phyloP scores from a whole-genome alignment of 2,113 vertebrate genomes.

The Menura novaehollandiae region DNA sequence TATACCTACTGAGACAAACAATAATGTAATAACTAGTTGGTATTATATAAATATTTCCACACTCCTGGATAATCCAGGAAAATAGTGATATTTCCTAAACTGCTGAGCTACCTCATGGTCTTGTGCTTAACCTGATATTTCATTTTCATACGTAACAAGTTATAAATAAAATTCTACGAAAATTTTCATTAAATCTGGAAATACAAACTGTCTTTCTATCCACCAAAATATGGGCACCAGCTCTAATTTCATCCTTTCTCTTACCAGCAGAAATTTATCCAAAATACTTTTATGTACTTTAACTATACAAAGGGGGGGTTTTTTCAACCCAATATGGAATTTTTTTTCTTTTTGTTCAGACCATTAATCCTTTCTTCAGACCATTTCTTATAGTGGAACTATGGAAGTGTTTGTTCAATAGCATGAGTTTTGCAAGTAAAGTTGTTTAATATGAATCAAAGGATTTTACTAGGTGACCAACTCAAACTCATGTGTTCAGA shows the following conservation, averaged over 20 bases:
- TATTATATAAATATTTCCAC: background rate
- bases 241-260: background rate
- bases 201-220: background rate
- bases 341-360: background rate
- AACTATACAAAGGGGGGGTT: background rate
- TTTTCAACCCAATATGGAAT: background rate
- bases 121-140: background rate
- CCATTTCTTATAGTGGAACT: background rate
- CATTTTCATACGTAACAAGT: background rate
- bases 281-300: background rate
- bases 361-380: background rate
- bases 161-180: background rate
- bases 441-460: background rate
- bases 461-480: background rate
- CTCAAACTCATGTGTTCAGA: background rate
- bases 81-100: background rate
- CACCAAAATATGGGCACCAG: background rate
- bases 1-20: background rate
- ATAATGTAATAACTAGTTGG: background rate
- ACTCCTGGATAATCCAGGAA: background rate
- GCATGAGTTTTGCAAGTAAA: background rate
- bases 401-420: background rate
- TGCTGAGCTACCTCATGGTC: background rate
- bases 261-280: background rate
- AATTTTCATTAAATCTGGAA: background rate